Evolutionary conservation across 2,888 invertebrate genomes (phyloP), one percentile per base, ranked within the genome.

Genomic region (Epinotia nisella): DNA sequence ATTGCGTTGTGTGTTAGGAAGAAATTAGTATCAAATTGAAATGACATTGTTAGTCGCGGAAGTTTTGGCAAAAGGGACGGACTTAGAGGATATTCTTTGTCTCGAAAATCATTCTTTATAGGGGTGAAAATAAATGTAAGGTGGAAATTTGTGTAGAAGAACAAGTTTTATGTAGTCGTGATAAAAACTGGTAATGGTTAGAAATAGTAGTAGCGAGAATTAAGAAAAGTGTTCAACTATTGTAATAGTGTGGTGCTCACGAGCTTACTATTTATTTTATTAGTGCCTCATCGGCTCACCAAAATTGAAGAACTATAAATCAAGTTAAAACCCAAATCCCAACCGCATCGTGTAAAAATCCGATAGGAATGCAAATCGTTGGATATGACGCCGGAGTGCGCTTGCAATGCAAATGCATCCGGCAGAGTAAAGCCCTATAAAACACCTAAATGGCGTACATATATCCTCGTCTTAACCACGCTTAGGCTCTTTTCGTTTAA

Each of bases 321-420:
- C 56, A 56, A 56, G 21, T n/a, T 66, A n/a, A 21, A 39, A 56
- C n/a, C 41, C 21, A 56, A 56, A 66, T 56, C 56, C 55, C n/a
- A 41, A 4, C n/a, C n/a, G n/a, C 41, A 56, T 66, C 41, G 55
- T 66, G 21, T 65, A 66, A 66, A 66, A 66, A 56, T 41, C 41
- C 55, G 9, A 21, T 24, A 41, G 39, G 21, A 56, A 56, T 66
- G 66, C 66, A 66, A 66, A 66, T 66, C 21, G 66, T 66, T 41
- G 56, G 55, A 55, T 56, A 41, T 41, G 56, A 56, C 55, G 66
- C n/a, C 41, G 21, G 29, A 65, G 64, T 55, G 66, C 66, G 66
- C 66, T 66, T 55, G 35, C 66, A 56, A 66, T 56, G 66, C 66
- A 66, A 66, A 66, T 66, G 66, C 55, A 66, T 39, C 66, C 19